Conservation (phyloP, 2,113 vertebrate genomes). For the Nymphicus hollandicus region DNA sequence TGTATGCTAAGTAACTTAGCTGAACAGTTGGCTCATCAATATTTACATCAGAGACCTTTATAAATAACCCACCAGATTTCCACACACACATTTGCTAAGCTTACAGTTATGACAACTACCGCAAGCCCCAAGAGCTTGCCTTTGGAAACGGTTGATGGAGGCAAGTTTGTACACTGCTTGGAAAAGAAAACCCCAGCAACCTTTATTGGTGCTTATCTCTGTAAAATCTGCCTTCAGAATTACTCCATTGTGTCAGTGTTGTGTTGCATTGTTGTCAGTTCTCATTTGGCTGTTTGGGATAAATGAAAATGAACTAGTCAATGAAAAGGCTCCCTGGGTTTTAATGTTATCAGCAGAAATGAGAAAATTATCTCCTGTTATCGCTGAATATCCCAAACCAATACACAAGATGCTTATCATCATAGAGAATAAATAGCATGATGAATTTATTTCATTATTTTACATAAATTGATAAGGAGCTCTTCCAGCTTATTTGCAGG, state of each 20-base stretch:
- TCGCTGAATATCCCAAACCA: not conserved
- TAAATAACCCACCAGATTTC: slow-evolving; percentile 44
- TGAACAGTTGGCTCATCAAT: slow-evolving; percentile 40
- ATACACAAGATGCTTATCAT: not conserved
- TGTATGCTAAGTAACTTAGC: not conserved
- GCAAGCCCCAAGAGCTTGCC: not conserved
- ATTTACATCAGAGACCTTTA: slow-evolving; percentile 35
- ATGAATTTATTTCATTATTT: not conserved
- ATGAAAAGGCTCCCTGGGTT: not conserved
- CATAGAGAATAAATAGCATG: not conserved
- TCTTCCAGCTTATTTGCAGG: not conserved
- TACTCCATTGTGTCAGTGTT: not conserved
- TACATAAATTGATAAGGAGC: not conserved
- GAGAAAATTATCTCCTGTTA: not conserved
- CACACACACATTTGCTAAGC: not conserved
- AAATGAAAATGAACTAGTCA: not conserved
- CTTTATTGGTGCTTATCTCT: not conserved
- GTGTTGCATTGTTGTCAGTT: not conserved
- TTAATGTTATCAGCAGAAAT: not conserved
- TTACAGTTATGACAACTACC: not conserved
- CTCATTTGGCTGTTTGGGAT: not conserved
- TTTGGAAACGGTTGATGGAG: not conserved
- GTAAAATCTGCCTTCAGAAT: not conserved
- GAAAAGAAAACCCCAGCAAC: not conserved
- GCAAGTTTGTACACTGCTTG: not conserved